Evolutionary conservation across 2,888 invertebrate species (phyloP).

Genomic region (Holacanthella duospinosa): DNA sequence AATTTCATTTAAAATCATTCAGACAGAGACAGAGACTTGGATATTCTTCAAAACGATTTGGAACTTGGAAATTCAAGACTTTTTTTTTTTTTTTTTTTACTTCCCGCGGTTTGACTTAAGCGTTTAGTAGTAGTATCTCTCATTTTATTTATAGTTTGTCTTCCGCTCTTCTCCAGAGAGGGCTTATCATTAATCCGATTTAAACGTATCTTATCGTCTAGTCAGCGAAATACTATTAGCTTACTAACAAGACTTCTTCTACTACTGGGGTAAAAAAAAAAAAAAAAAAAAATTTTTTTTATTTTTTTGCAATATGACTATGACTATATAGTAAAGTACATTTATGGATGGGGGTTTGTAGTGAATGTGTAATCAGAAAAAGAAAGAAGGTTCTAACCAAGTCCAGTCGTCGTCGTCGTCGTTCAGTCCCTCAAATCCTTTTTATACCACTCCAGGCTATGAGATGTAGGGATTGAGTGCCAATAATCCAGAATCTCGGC

Average conservation of each 20-base stretch:
- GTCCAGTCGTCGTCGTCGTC: too few relatives aligned
- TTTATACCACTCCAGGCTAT: background rate
- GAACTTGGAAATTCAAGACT: background rate
- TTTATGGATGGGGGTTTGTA: background rate
- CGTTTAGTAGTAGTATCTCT: too few relatives aligned
- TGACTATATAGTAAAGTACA: background rate
- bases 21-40: too few relatives aligned
- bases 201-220: background rate
- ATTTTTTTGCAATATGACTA: background rate
- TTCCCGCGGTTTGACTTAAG: too few relatives aligned
- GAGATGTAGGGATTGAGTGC: background rate
- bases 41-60: too few relatives aligned
- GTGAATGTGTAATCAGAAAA: background rate
- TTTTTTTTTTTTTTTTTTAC: background rate
- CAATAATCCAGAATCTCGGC: background rate
- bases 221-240: background rate
- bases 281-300: too few relatives aligned
- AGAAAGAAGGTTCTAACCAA: too few relatives aligned
- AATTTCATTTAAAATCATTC: too few relatives aligned
- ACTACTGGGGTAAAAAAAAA: too few relatives aligned
- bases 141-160: background rate
- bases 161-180: background rate
- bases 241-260: too few relatives aligned
- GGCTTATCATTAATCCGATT: background rate
- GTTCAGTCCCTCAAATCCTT: background rate